Evolutionary conservation across 2,113 vertebrate genomes (phyloP), one percentile per base, ranked within the genome.

Genomic region (Myrmecophaga tridactyla): DNA sequence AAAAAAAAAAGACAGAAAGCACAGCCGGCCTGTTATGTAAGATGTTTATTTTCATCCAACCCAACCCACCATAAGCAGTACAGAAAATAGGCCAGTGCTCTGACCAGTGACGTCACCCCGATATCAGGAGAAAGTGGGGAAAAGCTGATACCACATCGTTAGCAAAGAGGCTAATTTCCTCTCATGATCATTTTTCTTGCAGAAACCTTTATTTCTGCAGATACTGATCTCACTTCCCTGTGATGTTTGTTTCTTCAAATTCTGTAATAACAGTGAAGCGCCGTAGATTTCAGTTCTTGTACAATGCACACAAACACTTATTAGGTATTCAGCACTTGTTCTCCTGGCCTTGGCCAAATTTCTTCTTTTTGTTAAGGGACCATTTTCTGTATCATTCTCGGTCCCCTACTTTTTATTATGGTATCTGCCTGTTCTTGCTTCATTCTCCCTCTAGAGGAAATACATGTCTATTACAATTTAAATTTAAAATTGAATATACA

Each of bases 21-120:
- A 98, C 98, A 98, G 98, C 97, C 90, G 69, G 97, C 75, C 88
- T 97, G 95, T 98, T 98, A 98, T 98, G 92, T 98, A 98, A 98
- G 98, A 97, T 98, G 98, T 98, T 98, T 98, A 98, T 98, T 98
- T 98, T 97, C 82, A 98, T 90, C 97, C 93, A 95, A 75, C 92
- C 91, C 95, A 97, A 93, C 93, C 93, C 97, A 96, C 96, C 93
- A 92, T 95, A 98, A 73, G 95, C 97, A 96, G 65, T 56, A 92
- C 72, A 97, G 97, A 98, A 98, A 98, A 97, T 97, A 98, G 98
- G 98, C 51, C 98, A 98, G 96, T 81, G 46, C 95, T 94, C 97
- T 95, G 95, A 97, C 89, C 86, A 69, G 27, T 98, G 97, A 98
- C 96, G 97, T 98, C 94, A 94, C 88, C 95, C 90, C 60, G 75